phyloP scores from a whole-genome alignment of 2,888 invertebrate genomes.

The Ectemnius continuus region DNA sequence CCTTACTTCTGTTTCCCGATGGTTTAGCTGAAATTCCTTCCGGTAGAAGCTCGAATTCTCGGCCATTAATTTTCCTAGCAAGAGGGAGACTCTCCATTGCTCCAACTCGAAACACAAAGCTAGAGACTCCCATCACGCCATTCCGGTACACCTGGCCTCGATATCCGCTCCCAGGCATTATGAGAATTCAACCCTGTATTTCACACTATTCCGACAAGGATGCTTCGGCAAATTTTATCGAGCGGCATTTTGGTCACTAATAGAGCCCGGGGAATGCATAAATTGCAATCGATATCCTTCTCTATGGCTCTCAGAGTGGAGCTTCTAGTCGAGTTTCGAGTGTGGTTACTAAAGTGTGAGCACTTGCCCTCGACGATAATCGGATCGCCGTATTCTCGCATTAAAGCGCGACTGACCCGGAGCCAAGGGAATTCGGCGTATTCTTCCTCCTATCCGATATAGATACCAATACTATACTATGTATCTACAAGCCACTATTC shows the following conservation, averaged over 20 bases:
- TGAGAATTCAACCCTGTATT: slow-evolving; percentile 37
- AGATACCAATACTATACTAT: background rate
- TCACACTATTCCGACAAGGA: slow-evolving; percentile 26
- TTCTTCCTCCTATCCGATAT: slow-evolving; percentile 2
- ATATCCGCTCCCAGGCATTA: slow-evolving; percentile 59
- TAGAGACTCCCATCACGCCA: slow-evolving; percentile 34
- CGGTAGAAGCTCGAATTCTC: slow-evolving; percentile 64
- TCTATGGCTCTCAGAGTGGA: background rate
- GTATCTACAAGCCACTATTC: background rate
- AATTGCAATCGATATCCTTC: slow-evolving; percentile 49
- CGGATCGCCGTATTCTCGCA: slow-evolving; percentile 20
- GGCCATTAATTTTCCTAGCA: slow-evolving; percentile 56
- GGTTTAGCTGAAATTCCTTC: slow-evolving; percentile 57
- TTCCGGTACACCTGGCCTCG: slow-evolving; percentile 58
- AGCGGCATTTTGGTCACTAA: slow-evolving; percentile 42
- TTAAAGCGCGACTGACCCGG: slow-evolving; percentile 3
- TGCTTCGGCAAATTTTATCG: slow-evolving; percentile 52
- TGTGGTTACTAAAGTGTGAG: background rate
- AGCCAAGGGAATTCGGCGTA: background rate
- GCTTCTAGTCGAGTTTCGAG: slow-evolving; percentile 5
- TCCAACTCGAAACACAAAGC: slow-evolving; percentile 34
- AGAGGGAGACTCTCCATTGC: slow-evolving; percentile 25
- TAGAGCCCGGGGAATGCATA: slow-evolving; percentile 50
- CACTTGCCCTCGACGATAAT: slow-evolving; percentile 10
- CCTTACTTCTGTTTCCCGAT: slow-evolving; percentile 41